Base-by-base conservation (phyloP, 2,797 vertebrate species). In the Melanotaenia boesemani region DNA sequence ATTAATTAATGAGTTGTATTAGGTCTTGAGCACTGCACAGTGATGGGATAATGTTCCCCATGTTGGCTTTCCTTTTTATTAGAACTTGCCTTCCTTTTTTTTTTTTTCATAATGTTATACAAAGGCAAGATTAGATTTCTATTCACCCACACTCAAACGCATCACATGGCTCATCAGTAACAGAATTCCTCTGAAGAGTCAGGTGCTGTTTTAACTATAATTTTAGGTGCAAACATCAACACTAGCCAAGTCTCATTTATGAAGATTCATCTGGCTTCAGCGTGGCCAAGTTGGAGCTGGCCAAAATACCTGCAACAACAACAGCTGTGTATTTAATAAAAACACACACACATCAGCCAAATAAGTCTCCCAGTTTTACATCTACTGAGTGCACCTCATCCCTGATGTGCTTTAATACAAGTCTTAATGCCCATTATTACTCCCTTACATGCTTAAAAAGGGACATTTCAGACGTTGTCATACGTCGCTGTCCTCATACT, bases 1-100 rank as follows among this genome's bases (percentile, higher is more conserved):
- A 94, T 95, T 94, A 91, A 95, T 95, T 92, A 94, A 93, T 82
- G 82, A 92, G 90, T 80, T 84, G 74, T 87, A 91, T 93, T 94
- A 91, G 89, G 87, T 88, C 76, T 84, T 81, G 62, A 85, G 81
- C 55, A 34, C 64, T 79, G 85, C 79, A 81, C 81, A 81, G 84
- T 64, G 63, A 81, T 88, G 82, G 85, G 89, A 86, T 88, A 89
- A 88, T 87, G 82, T 79, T 80, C 32, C 32, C 13, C 34, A 69
- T 72, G 64, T 57, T 79, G 86, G 85, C 41, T 83, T 88, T 86
- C 37, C 34, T 77, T 70, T 72, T 77, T 18, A 72, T 70, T 54
- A 70, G 61, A 74, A 74, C 58, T 76, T 36, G 7, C 61, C 59
- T 50, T 22, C 48, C 3, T 18, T 57, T 57, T 57, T 28, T 57